Evolutionary conservation across 2,797 vertebrate genomes (phyloP), one percentile per base, ranked within the genome.

Genomic region (Argyrosomus regius): DNA sequence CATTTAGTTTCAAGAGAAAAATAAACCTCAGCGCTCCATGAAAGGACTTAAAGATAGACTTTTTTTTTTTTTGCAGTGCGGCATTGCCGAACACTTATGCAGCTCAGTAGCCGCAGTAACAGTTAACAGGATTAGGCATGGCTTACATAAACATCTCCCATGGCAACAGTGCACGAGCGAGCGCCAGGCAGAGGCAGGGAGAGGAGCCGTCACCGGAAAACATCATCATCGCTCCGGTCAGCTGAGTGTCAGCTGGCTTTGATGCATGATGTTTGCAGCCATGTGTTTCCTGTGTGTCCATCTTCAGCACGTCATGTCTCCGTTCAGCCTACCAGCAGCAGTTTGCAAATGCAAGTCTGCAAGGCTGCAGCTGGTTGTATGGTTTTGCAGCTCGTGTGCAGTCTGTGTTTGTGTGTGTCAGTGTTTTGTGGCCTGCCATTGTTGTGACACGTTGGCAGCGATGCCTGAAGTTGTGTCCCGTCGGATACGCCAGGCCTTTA

Each of bases 111-210:
- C 90, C 53, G 76, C 90, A 89, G 89, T 87, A 90, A 85, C 87
- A 82, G 92, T 91, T 93, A 93, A 94, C 90, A 87, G 91, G 92
- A 94, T 95, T 95, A 94, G 92, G 79, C 89, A 93, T 56, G 89
- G 89, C 91, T 94, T 95, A 94, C 89, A 94, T 93, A 94, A 95
- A 94, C 87, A 78, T 93, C 89, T 94, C 91, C 94, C 92, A 92
- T 94, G 78, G 92, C 94, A 95, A 94, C 93, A 60, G 88, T 54
- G 91, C 84, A 77, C 73, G 35, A 39, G 35, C 64, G 53, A 14
- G 83, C 60, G 28, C 80, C 65, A 82, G 77, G 87, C 79, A 9
- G 71, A 88, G 49, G 75, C 72, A 68, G 78, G 45, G 66, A 68
- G 75, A 45, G 64, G 22, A 89, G 72, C 61, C 18, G 22, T 82